These are phyloP conservation scores for Vulpes lagopus DNA, from an alignment of 2,113 vertebrate genomes.

Conservation along the genomic window DNA sequence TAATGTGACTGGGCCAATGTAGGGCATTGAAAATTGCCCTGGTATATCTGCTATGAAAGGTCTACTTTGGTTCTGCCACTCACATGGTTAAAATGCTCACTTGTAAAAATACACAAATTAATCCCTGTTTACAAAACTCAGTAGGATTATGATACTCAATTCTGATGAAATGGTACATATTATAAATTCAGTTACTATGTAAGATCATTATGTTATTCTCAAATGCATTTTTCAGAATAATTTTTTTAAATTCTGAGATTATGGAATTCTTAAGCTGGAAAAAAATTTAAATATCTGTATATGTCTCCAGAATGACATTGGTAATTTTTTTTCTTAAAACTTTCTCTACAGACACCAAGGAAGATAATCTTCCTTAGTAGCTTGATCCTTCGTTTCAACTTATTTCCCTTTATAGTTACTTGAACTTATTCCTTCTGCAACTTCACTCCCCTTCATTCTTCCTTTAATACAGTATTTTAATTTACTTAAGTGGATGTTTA, in stretches of 20 bases:
- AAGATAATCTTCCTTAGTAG: not conserved
- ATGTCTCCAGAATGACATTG: not conserved
- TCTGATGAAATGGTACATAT: not conserved
- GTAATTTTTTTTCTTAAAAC: not conserved
- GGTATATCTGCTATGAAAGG: not conserved
- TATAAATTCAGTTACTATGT: not conserved
- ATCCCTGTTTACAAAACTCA: not conserved
- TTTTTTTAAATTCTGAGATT: not conserved
- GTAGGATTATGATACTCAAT: not conserved
- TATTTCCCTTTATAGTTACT: not conserved
- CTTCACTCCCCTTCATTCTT: not conserved
- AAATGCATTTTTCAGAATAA: conserved; percentile 15
- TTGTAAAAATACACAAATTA: not conserved
- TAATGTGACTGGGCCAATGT: not conserved
- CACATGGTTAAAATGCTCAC: not conserved
- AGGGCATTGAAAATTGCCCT: not conserved
- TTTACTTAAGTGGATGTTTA: not conserved
- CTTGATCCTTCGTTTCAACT: not conserved
- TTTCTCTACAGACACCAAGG: not conserved
- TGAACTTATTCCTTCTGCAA: not conserved
- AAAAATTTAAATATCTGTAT: not conserved
- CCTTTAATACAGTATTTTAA: not conserved
- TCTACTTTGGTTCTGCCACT: not conserved
- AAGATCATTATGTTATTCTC: not conserved
- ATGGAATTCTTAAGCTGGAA: not conserved